These are phyloP conservation scores for Sycobia sp. DNA, from an alignment of 1,140 invertebrate species.

Conservation along the genomic window DNA sequence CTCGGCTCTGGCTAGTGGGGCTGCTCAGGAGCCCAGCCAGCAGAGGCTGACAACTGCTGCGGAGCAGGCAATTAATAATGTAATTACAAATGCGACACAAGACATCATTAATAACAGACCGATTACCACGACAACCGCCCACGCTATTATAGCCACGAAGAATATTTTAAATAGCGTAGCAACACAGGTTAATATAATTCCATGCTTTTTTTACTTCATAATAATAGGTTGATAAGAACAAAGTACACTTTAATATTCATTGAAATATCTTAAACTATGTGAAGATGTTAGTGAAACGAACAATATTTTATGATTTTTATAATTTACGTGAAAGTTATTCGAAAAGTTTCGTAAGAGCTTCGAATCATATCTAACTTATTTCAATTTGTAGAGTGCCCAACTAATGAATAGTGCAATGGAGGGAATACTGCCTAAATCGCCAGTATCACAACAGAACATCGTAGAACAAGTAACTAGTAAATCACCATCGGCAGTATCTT, in stretches of 20 bases:
- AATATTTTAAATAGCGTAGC: constrained; percentile 59
- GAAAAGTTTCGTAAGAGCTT: no score
- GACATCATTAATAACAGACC: constrained; percentile 59
- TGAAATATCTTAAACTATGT: no score
- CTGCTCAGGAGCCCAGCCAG: constrained; percentile 55
- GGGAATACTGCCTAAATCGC: constrained; percentile 56
- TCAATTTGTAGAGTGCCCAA: constrained; percentile 49
- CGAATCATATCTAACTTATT: no score
- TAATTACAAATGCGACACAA: constrained; percentile 58
- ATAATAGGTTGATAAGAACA: no score
- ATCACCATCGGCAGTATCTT: constrained; percentile 41
- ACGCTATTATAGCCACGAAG: constrained; percentile 59
- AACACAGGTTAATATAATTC: constrained; percentile 38
- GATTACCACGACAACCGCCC: constrained; percentile 56
- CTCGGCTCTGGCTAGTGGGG: constrained; percentile 54
- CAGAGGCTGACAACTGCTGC: constrained; percentile 56
- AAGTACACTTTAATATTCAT: no score
- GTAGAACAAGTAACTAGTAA: constrained; percentile 57
- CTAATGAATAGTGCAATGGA: constrained; percentile 59
- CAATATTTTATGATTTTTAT: no score
- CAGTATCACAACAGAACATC: constrained; percentile 48
- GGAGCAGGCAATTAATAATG: constrained; percentile 57
- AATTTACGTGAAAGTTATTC: neutral
- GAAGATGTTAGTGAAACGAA: no score
- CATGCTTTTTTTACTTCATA: neutral